A percentile compares a stretch with the other conserved stretches of the same genome.
These are phyloP conservation scores for Coreoperca whiteheadi DNA, from an alignment of 2,113 vertebrate species.

Conservation along the genomic window DNA sequence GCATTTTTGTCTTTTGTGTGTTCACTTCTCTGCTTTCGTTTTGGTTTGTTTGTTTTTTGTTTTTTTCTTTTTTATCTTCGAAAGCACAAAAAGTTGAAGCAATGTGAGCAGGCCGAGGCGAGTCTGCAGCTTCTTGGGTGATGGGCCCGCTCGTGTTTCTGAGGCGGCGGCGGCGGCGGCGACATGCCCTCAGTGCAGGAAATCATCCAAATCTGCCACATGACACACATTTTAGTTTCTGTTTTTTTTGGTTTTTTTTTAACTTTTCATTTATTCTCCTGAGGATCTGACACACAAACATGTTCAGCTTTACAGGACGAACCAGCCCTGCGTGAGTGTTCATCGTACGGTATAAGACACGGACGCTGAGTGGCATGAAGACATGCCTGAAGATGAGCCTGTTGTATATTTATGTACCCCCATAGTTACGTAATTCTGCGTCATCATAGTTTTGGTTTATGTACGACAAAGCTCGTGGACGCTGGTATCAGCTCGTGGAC, in stretches of 20 bases:
- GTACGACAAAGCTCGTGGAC: not conserved
- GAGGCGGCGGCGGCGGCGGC: too few relatives aligned
- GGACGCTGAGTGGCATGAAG: not conserved
- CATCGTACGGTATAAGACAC: not conserved
- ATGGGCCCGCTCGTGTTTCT: not conserved
- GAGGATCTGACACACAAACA: not conserved
- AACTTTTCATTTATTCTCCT: not conserved
- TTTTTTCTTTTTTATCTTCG: slow-evolving; percentile 26
- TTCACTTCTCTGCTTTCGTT: slow-evolving; percentile 39
- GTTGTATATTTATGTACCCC: not conserved
- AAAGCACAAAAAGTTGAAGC: slow-evolving; percentile 75
- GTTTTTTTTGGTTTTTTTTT: too few relatives aligned
- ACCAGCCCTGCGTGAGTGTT: too few relatives aligned
- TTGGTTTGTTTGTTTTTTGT: not conserved
- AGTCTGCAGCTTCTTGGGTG: not conserved
- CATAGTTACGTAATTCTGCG: not conserved
- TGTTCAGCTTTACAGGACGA: too few relatives aligned
- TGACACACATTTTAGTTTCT: too few relatives aligned
- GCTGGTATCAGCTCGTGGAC: too few relatives aligned
- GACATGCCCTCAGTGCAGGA: not conserved
- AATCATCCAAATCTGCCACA: not conserved
- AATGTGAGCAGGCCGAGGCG: not conserved
- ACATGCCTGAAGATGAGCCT: too few relatives aligned
- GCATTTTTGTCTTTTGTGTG: slow-evolving; percentile 40
- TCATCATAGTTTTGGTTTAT: not conserved